Percentiles rank a stretch among this genome's conserved stretches.
These are phyloP conservation scores for Athene cunicularia DNA, from an alignment of 2,113 vertebrate species.

Conservation along the genomic window DNA sequence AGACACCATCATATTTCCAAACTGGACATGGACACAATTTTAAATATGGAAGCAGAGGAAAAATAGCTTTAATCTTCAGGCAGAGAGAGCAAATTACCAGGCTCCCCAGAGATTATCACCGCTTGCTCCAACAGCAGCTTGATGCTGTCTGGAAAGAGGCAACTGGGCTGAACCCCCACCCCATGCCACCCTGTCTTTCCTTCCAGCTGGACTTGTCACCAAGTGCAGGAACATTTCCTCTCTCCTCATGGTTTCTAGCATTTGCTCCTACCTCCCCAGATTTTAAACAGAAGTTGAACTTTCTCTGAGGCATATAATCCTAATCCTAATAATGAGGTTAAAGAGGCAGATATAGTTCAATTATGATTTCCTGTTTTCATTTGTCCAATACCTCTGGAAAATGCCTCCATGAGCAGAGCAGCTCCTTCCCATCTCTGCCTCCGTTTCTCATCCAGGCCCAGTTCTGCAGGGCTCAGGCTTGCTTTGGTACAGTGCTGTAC, in stretches of 20 bases:
- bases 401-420: fast-evolving
- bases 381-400: neutral
- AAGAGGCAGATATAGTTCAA: neutral
- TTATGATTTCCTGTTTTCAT: neutral
- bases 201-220: neutral
- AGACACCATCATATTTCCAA: neutral
- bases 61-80: neutral
- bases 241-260: fast-evolving
- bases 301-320: neutral
- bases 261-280: neutral
- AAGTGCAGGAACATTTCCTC: neutral
- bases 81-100: neutral
- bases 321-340: conserved; percentile 20
- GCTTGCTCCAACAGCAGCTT: neutral
- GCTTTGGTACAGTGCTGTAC: fast-evolving
- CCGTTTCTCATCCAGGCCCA: neutral
- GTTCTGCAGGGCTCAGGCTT: neutral
- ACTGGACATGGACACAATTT: neutral
- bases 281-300: neutral
- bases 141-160: neutral
- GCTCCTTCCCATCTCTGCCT: neutral
- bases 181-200: fast-evolving
- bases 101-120: neutral
- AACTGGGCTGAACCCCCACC: neutral
- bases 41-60: neutral